Base-by-base conservation (phyloP, 2,888 invertebrate genomes). In the Sarcophaga carnaria region DNA sequence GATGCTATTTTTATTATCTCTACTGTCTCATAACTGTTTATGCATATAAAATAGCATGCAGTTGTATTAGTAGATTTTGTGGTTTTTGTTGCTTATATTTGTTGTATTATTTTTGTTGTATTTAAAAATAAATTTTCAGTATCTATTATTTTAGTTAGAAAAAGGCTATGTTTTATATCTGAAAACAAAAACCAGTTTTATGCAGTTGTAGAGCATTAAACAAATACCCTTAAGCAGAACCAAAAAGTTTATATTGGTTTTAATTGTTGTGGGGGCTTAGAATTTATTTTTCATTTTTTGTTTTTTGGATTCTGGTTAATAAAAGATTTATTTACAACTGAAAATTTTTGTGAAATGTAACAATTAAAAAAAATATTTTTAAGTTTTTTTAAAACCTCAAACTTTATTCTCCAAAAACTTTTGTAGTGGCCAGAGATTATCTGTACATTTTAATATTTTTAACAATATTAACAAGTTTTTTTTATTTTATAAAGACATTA, bases 211-310 rank as follows among this genome's bases (percentile, higher is more conserved):
- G 11, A 66, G 66, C 37, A 75, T 66, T 59, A 27, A 66, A n/a
- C 12, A 64, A 64, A 59, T 76, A 54, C 27, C 25, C 66, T 20
- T 27, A 59, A 59, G 49, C 25, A 27, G 25, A 66, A 49, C 49
- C 37, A 67, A 64, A 76, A 69, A 66, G 54, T 76, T 76, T 76
- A 67, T 76, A 27, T 66, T 66, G 59, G 66, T 54, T 49, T 64
- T 76, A 76, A 76, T 76, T 49, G 49, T 59, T 66, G n/a, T 59
- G 54, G 54, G 76, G 76, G 49, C 66, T 76, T 67, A 66, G 20
- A n/a, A 59, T 14, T 54, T 54, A 25, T 27, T 10, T 3, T 12
- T 10, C 11, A 5, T 22, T 47, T 47, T 22, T 47, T 62, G 1
- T 22, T n/a, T n/a, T 3, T 22, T 47, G 5, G 14, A 47, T 74